Conservation (phyloP, 2,113 vertebrate genomes). For the Phalacrocorax aristotelis region DNA sequence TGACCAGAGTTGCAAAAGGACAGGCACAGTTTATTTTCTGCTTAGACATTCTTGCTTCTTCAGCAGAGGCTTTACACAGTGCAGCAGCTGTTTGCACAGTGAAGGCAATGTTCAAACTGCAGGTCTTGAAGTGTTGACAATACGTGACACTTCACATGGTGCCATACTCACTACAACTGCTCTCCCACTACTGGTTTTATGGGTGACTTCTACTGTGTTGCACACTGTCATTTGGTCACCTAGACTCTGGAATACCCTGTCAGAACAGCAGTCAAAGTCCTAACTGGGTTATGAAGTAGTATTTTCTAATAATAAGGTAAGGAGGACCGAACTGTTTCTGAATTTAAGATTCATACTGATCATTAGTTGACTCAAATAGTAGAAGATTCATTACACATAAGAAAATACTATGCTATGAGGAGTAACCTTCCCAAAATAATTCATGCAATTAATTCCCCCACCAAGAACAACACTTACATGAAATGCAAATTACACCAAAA, state of each 20-base stretch:
- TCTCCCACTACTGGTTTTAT: background rate
- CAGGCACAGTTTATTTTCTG: background rate
- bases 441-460: background rate
- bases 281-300: background rate
- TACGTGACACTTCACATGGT: rapidly evolving
- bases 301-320: background rate
- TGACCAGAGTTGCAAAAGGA: background rate
- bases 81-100: background rate
- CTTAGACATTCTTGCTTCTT: background rate
- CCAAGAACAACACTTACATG: background rate
- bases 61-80: background rate
- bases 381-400: background rate
- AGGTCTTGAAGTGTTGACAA: background rate
- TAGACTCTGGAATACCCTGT: background rate
- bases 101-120: background rate
- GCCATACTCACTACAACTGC: background rate
- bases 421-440: background rate
- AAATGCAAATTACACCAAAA: background rate
- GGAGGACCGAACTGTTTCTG: background rate
- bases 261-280: background rate
- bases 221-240: background rate
- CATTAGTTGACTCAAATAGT: background rate
- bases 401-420: background rate
- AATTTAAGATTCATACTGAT: background rate
- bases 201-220: background rate